Conservation (phyloP, 2,797 vertebrate genomes). For the Betta splendens region DNA sequence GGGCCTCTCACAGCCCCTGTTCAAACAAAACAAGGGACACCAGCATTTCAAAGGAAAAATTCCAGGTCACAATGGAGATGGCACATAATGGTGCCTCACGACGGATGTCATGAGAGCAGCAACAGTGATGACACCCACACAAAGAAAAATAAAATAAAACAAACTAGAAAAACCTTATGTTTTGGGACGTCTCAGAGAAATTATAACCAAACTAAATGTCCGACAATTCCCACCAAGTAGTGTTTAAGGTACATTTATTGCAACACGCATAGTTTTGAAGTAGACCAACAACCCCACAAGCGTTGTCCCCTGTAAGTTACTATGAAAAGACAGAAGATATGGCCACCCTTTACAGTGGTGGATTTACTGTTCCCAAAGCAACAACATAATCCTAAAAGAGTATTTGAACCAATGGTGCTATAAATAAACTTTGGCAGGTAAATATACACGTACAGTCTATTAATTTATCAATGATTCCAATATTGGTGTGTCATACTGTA, state of each 20-base stretch:
- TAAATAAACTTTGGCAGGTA: not conserved
- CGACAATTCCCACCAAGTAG: not conserved
- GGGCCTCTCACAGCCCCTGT: conserved; percentile 67
- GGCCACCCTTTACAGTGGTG: not conserved
- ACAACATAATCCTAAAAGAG: too few relatives aligned
- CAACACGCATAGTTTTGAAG: not conserved
- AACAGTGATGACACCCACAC: conserved; percentile 11
- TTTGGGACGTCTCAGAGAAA: not conserved
- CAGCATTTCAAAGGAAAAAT: conserved; percentile 67
- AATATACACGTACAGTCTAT: not conserved
- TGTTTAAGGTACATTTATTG: not conserved
- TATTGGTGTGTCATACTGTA: not conserved
- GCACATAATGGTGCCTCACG: conserved; percentile 61
- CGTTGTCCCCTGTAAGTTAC: not conserved
- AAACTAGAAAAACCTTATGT: conserved; percentile 4
- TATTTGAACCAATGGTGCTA: too few relatives aligned
- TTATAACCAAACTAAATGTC: not conserved
- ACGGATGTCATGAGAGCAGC: conserved; percentile 32
- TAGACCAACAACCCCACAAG: too few relatives aligned
- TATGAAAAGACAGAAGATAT: not conserved
- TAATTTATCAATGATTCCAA: not conserved
- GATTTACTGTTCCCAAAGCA: too few relatives aligned
- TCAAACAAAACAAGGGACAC: conserved; percentile 71
- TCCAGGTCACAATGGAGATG: conserved; percentile 76
- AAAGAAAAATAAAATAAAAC: conserved; percentile 19